A percentile compares a stretch with the other conserved stretches of the same genome.
These are phyloP conservation scores for Hymenochirus boettgeri DNA, from an alignment of 2,113 vertebrate genomes.

Conservation along the genomic window DNA sequence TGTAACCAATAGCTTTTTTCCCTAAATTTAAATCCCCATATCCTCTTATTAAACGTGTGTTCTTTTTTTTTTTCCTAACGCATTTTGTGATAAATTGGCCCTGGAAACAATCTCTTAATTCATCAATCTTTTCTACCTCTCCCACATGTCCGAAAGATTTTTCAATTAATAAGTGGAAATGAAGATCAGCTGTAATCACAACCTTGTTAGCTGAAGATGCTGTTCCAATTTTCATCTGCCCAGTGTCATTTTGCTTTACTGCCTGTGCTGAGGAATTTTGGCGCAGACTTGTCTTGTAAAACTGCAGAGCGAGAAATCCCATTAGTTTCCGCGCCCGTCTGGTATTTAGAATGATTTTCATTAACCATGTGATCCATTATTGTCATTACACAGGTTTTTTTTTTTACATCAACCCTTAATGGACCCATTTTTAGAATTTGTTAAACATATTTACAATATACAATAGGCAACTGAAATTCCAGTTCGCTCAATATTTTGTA, in stretches of 20 bases:
- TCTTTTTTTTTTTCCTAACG: neutral
- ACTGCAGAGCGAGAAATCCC: conserved; percentile 37
- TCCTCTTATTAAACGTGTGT: conserved; percentile 11
- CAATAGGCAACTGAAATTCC: too few relatives aligned
- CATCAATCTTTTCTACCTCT: conserved; percentile 34
- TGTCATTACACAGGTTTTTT: conserved; percentile 24
- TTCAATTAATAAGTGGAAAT: conserved; percentile 43
- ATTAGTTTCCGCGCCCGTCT: conserved; percentile 24
- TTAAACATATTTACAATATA: too few relatives aligned
- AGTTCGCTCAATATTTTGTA: too few relatives aligned
- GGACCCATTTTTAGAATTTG: neutral
- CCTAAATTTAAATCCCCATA: conserved; percentile 17
- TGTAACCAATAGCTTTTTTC: conserved; percentile 13
- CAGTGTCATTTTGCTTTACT: conserved; percentile 42
- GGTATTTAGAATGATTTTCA: conserved; percentile 40
- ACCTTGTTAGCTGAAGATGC: conserved; percentile 32
- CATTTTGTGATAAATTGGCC: conserved; percentile 20
- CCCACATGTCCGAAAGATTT: conserved; percentile 39
- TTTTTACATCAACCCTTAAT: conserved; percentile 10
- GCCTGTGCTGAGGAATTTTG: conserved; percentile 29
- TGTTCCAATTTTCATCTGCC: conserved; percentile 34
- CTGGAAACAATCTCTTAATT: conserved; percentile 31
- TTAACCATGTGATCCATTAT: conserved; percentile 33
- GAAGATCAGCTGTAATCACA: conserved; percentile 40
- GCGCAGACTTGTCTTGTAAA: conserved; percentile 23